These are phyloP conservation scores for Cephus sareptanus DNA, from an alignment of 2,888 invertebrate genomes.

Conservation along the genomic window DNA sequence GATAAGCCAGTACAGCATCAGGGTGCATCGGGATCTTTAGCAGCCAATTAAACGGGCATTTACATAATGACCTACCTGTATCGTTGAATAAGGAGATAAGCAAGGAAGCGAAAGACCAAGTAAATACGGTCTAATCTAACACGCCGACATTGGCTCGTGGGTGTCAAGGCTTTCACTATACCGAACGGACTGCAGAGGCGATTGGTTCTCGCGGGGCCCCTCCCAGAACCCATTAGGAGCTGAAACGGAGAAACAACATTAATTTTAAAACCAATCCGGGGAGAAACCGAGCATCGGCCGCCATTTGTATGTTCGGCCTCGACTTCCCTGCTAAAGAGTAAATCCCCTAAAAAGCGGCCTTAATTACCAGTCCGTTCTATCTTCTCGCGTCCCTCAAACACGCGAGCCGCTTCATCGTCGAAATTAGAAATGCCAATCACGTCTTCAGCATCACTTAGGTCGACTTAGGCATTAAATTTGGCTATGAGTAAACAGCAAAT, in stretches of 20 bases:
- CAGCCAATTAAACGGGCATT: not conserved
- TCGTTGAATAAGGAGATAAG: not conserved
- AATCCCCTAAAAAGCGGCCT: constrained; percentile 38
- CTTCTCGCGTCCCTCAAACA: constrained; percentile 21
- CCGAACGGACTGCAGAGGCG: constrained; percentile 40
- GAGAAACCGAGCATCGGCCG: constrained; percentile 49
- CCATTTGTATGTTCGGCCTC: constrained; percentile 49
- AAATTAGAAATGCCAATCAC: constrained; percentile 18
- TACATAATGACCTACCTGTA: not conserved
- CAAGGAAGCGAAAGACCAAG: not conserved
- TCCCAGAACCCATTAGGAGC: constrained; percentile 57
- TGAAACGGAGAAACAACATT: constrained; percentile 60
- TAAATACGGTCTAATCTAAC: not conserved
- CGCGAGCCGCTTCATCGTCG: constrained; percentile 19
- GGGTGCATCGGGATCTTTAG: not conserved
- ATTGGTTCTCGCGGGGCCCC: constrained; percentile 61
- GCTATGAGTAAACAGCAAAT: not conserved
- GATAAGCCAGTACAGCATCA: not conserved
- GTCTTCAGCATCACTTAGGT: not conserved
- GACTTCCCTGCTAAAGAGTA: constrained; percentile 22
- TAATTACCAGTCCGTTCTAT: constrained; percentile 43
- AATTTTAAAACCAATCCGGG: constrained; percentile 59
- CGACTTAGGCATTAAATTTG: not conserved
- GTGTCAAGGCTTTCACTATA: constrained; percentile 55
- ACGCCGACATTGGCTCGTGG: constrained; percentile 48